phyloP scores from a whole-genome alignment of 2,888 invertebrate genomes.

The Drosophila fulvimacula region DNA sequence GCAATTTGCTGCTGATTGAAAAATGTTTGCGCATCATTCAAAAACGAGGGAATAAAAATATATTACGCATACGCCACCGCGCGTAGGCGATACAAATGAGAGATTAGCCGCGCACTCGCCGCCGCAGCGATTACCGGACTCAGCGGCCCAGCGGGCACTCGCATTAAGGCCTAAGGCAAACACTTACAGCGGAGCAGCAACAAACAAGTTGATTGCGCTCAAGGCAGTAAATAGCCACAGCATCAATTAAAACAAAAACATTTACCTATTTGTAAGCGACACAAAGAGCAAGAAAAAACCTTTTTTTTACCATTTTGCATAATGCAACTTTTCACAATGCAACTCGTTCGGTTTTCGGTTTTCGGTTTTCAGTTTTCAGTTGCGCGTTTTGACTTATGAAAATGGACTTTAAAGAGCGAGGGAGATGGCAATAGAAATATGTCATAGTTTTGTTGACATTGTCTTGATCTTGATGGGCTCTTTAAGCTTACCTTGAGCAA shows the following conservation, averaged over 20 bases:
- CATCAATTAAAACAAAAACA: constrained; percentile 57
- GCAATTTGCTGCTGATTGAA: constrained; percentile 46
- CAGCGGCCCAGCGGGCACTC: constrained; percentile 28
- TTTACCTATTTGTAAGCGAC: constrained; percentile 39
- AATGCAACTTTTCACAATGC: constrained; percentile 42
- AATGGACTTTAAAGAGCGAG: constrained; percentile 30
- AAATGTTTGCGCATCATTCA: constrained; percentile 31
- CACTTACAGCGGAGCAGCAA: constrained; percentile 26
- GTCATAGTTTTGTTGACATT: constrained; percentile 27
- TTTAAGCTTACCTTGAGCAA: constrained; percentile 26
- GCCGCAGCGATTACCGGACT: constrained; percentile 5
- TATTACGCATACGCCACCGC: constrained; percentile 55
- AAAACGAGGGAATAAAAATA: not conserved
- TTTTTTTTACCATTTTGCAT: constrained; percentile 44
- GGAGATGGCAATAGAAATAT: constrained; percentile 10
- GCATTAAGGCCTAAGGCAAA: constrained; percentile 20
- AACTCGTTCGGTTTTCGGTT: constrained; percentile 8
- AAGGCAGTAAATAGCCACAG: constrained; percentile 30
- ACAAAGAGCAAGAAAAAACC: constrained; percentile 34
- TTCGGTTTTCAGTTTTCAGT: constrained; percentile 19
- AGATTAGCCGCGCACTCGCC: constrained; percentile 33
- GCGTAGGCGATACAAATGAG: constrained; percentile 22
- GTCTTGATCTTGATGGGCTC: constrained; percentile 39
- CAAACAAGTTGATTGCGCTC: constrained; percentile 46
- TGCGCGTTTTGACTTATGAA: constrained; percentile 36